Evolutionary conservation across 2,888 invertebrate species (phyloP), one percentile per base, ranked within the genome.

Genomic region (Spicauda simplicius): DNA sequence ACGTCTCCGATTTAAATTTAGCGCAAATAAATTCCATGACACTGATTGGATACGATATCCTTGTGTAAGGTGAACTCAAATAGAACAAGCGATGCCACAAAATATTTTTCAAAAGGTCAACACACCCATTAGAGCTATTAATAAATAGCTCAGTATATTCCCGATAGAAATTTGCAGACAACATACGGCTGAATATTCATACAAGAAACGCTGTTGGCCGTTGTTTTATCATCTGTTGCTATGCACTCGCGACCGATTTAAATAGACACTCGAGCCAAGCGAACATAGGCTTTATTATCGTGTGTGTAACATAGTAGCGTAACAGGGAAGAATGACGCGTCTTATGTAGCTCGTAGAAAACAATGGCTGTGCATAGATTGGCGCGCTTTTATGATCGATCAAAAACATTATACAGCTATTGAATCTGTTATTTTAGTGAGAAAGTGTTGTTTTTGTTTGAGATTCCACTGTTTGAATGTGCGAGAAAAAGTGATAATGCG

Each of bases 91-190:
- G 16, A 16, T 18, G 50, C 50, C 18, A 50, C 50, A 45, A 50
- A 50, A 50, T 50, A 50, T 18, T 54, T 55, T 62, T 54, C 37
- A 50, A 59, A 30, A 63, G 68, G 58, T 54, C 68, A 68, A 70
- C 12, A 58, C 65, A 68, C 70, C 56, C 62, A 56, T 63, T 64
- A 54, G 2, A 60, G n/a, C 55, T 56, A 70, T 65, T 63, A 58
- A 62, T 65, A 65, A 62, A 53, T 64, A 57, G 53, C 53, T 62
- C 52, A 37, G 61, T 57, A 58, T 60, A 37, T 37, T 37, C 53
- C 58, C 19, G 64, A 64, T 62, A 65, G 61, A 64, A 68, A 70
- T 48, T 64, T 53, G 65, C 60, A 61, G 41, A 30, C 53, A 19
- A 53, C 55, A 54, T 14, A 33, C 5, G 52, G 16, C 61, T 61